Base-by-base conservation (phyloP, 2,797 vertebrate genomes). In the Pipistrellus pipistrellus region DNA sequence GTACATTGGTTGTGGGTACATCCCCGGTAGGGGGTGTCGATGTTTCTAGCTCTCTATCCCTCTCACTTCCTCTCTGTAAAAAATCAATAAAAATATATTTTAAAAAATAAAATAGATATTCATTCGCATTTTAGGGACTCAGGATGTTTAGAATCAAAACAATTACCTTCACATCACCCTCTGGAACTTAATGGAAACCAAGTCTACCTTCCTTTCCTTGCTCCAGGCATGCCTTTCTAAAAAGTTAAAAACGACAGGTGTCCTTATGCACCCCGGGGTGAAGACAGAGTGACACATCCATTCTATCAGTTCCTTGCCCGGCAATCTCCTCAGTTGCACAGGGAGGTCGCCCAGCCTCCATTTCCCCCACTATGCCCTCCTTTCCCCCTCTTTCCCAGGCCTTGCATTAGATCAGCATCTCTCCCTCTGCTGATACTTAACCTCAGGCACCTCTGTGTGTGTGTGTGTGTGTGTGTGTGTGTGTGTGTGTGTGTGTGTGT, bases 61-160 rank as follows among this genome's bases (percentile, higher is more conserved):
- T 41, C 38, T 41, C 38, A 41, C 38, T 41, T 41, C 38, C 38
- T 6, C 6, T 41, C 38, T 41, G 38, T 41, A 41, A 41, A 41
- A 41, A 41, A 41, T 41, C 38, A 41, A 41, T 41, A 41, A 41
- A 41, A 41, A 41, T 41, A 41, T 41, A 41, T 41, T 41, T 41
- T 6, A 41, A 41, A 41, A 41, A 6, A 94, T 96, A 96, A 95
- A 95, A 78, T 95, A 83, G 76, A 95, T 91, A 89, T 89, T 96
- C 92, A 94, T 88, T 94, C 88, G 89, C 69, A 88, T 91, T 96
- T 96, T 71, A 93, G 90, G 68, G 71, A 85, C 93, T 95, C 93
- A 94, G 85, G 87, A 72, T 94, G 35, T 92, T 92, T 48, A n/a
- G 35, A 95, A 46, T 95, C 48, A 83, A 89, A 94, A 86, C 78